Evolutionary conservation across 2,113 vertebrate species (phyloP), one percentile per base, ranked within the genome.

Genomic region (Brachyistius frenatus): DNA sequence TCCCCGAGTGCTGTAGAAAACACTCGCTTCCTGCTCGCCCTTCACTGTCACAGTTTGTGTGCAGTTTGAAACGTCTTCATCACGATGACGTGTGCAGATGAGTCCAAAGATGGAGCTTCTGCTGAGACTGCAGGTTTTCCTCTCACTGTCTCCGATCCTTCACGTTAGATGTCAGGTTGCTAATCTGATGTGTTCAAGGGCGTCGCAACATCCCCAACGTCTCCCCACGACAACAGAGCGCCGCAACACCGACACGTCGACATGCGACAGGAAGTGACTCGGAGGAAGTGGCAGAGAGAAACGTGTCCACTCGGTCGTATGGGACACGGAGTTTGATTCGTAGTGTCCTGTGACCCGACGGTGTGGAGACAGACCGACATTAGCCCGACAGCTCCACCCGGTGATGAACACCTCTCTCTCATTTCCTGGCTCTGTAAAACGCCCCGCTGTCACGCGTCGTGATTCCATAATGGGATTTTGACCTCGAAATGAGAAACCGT

Each of bases 161-260:
- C 3, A 11, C 52, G 15, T 67, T 66, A 30, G 23, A 31, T 46
- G 9, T 60, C 60, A 57, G 35, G n/a, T 54, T 53, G 60, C 66
- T 79, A 71, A 85, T 87, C 63, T 74, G 50, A 81, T 86, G 30
- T 56, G 46, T 85, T 81, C 47, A 77, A 80, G 70, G 60, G 32
- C 31, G 47, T 82, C 62, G 66, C 74, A 69, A 31, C 23, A 23
- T 23, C 23, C 23, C 23, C 23, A 23, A 23, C 23, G 23, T 23
- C 23, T 23, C 23, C 23, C 23, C 23, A 23, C 23, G 23, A 23
- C 23, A 23, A 23, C 23, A 23, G 23, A 23, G 23, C 23, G 23
- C 23, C 23, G 23, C 23, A 1, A 23, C 23, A 23, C 23, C 23
- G 23, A 23, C 23, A 23, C 23, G 23, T 23, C 23, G 23, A 23